Conservation (phyloP, 2,888 invertebrate genomes). For the Oasisia sp. region DNA sequence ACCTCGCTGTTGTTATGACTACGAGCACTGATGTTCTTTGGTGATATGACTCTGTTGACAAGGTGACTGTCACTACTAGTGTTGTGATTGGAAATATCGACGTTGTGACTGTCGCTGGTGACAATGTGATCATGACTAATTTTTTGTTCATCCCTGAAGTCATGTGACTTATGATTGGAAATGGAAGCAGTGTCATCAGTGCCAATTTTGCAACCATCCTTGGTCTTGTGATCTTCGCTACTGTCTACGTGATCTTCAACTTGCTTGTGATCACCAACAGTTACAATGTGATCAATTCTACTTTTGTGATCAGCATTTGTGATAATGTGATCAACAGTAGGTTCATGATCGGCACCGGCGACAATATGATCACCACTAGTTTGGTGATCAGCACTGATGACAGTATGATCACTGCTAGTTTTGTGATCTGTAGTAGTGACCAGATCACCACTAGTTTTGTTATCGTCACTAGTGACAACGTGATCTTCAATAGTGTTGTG, state of each 20-base stretch:
- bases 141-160: background rate
- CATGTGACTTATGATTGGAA: background rate
- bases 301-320: background rate
- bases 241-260: no score
- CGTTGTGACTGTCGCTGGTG: background rate
- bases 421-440: background rate
- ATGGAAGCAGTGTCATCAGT: background rate
- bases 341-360: background rate
- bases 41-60: background rate
- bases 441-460: background rate
- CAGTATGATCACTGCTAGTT: background rate
- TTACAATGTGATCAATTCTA: background rate
- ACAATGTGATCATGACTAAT: slow-evolving; percentile 17
- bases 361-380: no score
- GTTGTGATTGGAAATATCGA: background rate
- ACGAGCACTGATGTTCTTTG: background rate
- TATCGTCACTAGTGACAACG: background rate
- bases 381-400: background rate
- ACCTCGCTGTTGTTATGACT: background rate
- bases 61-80: background rate
- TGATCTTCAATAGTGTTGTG: background rate
- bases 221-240: no score
- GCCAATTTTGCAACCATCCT: background rate
- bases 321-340: background rate
- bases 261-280: no score